A percentile compares a stretch with the other conserved stretches of the same genome.
These are phyloP conservation scores for Prochilodus magdalenae DNA, from an alignment of 2,113 vertebrate species.

Conservation along the genomic window DNA sequence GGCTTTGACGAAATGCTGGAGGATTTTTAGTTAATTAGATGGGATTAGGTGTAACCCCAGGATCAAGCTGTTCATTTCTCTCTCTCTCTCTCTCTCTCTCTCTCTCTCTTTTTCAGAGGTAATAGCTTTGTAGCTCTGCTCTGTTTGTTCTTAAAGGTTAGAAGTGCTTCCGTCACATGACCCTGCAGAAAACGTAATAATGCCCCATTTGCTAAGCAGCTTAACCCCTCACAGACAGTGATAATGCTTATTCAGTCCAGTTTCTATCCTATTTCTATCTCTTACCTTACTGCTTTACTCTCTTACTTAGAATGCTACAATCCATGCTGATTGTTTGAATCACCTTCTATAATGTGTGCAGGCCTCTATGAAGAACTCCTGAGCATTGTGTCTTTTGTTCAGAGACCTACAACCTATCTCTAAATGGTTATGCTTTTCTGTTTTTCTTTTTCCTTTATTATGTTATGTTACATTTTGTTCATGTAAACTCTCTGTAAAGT, in stretches of 20 bases:
- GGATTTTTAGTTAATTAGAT: slow-evolving; percentile 67
- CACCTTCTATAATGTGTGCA: neutral
- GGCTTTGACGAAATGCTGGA: slow-evolving; percentile 53
- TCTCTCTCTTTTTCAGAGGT: slow-evolving; percentile 16
- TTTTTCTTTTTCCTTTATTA: no score
- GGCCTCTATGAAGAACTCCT: no score
- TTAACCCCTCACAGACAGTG: slow-evolving; percentile 56
- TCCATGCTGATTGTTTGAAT: neutral
- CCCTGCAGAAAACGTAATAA: slow-evolving; percentile 26
- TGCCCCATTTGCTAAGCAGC: slow-evolving; percentile 64
- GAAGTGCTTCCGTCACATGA: slow-evolving; percentile 32
- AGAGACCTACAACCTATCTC: no score
- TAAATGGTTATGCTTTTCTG: no score
- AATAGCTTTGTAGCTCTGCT: slow-evolving; percentile 29
- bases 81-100: slow-evolving; percentile 27
- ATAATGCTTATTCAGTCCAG: slow-evolving; percentile 25
- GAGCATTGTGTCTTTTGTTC: no score
- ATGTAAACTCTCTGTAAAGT: no score
- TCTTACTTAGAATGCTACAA: neutral
- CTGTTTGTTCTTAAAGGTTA: slow-evolving; percentile 15
- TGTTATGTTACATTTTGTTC: no score
- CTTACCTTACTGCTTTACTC: slow-evolving; percentile 2
- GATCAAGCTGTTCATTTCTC: slow-evolving; percentile 53
- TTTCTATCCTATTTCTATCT: neutral
- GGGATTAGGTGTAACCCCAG: slow-evolving; percentile 62